These are phyloP conservation scores for Amphipoea oculea DNA, from an alignment of 2,888 invertebrate genomes.

Conservation along the genomic window DNA sequence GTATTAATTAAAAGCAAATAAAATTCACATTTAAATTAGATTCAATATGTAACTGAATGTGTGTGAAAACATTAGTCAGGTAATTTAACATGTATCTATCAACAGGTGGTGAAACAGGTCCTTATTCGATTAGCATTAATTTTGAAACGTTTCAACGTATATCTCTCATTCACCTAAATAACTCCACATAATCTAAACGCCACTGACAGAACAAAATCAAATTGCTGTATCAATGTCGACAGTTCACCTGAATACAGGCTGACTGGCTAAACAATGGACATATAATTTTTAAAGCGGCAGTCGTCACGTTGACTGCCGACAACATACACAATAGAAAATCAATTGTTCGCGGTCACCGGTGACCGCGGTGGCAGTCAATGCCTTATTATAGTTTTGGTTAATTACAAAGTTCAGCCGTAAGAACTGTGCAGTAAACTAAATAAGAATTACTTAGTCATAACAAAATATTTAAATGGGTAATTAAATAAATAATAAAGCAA, in stretches of 20 bases:
- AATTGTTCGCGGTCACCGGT: background rate
- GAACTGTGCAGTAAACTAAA: no score
- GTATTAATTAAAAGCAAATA: no score
- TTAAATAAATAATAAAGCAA: background rate
- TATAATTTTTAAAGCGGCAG: background rate
- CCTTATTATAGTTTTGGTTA: background rate
- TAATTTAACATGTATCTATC: background rate
- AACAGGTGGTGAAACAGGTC: background rate
- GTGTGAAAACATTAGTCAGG: background rate
- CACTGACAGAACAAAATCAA: constrained; percentile 1
- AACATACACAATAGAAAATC: no score
- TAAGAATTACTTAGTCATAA: background rate
- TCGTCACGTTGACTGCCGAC: background rate
- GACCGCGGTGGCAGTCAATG: no score
- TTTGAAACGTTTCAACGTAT: background rate
- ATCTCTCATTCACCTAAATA: background rate
- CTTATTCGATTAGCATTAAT: background rate
- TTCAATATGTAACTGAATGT: background rate
- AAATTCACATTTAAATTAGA: background rate
- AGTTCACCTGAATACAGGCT: background rate
- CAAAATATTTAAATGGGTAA: background rate
- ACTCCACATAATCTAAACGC: background rate
- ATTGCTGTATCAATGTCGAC: constrained; percentile 4
- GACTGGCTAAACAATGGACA: background rate
- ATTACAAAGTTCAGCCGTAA: background rate